Evolutionary conservation across 2,888 invertebrate genomes (phyloP).

Genomic region (Drosophila leonis): DNA sequence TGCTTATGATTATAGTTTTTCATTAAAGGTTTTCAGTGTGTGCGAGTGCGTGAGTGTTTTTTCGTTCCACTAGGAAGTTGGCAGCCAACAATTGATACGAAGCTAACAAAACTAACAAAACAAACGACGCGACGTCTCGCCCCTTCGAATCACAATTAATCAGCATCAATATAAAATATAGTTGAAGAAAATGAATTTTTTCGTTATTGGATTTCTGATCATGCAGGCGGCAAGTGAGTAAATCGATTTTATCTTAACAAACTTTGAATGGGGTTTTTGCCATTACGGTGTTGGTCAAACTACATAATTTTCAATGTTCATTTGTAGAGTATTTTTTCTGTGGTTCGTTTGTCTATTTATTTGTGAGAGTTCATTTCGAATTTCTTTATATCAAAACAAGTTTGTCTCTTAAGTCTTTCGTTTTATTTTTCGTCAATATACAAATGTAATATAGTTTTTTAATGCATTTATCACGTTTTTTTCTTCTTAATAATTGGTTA

Average conservation of each 20-base stretch:
- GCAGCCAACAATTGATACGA: slow-evolving; percentile 50
- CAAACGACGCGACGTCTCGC: slow-evolving; percentile 26
- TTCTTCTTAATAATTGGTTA: background rate
- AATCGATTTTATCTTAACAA: slow-evolving; percentile 20
- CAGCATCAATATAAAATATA: slow-evolving; percentile 31
- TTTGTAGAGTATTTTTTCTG: slow-evolving; percentile 1
- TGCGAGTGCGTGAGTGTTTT: slow-evolving; percentile 42
- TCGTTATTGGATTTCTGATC: slow-evolving; percentile 83
- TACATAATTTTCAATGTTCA: slow-evolving; percentile 10
- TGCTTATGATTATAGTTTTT: slow-evolving; percentile 30
- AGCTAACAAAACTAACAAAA: slow-evolving; percentile 41
- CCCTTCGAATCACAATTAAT: slow-evolving; percentile 17
- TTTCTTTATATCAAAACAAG: background rate
- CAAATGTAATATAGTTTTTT: background rate
- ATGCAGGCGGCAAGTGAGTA: slow-evolving; percentile 84
- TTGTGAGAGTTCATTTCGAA: background rate
- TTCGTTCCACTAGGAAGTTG: slow-evolving; percentile 45
- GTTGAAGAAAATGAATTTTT: slow-evolving; percentile 76
- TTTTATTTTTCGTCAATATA: background rate
- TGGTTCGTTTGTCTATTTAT: background rate
- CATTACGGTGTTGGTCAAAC: slow-evolving; percentile 40
- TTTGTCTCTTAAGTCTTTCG: slow-evolving; percentile 7
- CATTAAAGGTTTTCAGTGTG: slow-evolving; percentile 29
- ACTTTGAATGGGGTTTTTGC: slow-evolving; percentile 12
- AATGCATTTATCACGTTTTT: background rate